Base-by-base conservation (phyloP, 2,113 vertebrate species). In the Ageneiosus marmoratus region DNA sequence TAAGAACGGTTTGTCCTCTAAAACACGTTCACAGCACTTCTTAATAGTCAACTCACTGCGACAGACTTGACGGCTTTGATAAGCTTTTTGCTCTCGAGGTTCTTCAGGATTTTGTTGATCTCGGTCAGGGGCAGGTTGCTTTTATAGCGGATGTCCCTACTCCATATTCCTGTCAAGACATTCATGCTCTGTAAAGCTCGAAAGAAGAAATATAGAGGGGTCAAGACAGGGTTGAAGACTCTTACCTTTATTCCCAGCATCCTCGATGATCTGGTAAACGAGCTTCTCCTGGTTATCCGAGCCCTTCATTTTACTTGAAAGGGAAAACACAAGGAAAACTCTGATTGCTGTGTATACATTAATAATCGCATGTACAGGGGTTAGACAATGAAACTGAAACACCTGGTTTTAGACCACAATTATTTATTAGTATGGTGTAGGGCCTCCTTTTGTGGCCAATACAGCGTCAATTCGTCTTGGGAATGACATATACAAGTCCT, bases 11-110 rank as follows among this genome's bases (percentile, higher is more conserved):
- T 29, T 29, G 6, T 29, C 2, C 37, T 41, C 3, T 41, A 41
- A 41, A 41, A 41, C 2, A 41, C 46, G 3, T 48, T 11, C 32
- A 4, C 46, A 37, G 15, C 48, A 41, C 48, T 34, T 46, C 34
- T 41, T 4, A 24, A n/a, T 48, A 56, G 83, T 83, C 18, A 77
- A 96, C 97, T 97, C 92, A 99, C 98, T 4, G 98, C 98, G n/a
- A 99, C 98, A 86, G 97, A 99, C 83, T 99, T 99, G 46, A 99
- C 98, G 2, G 98, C 98, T 92, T 99, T 99, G 89, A 99, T 99
- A 67, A 99, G 94, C 56, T 99, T 99, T 91, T 99, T 99, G 93
- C 98, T 99, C 93, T 99, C 98, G 89, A 99, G 92, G 89, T 98
- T 99, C 93, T 99, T 99, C 82, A 99, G 91, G 88, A 99, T 99